Base-by-base conservation (phyloP, 2,113 vertebrate genomes). In the Camelus bactrianus region DNA sequence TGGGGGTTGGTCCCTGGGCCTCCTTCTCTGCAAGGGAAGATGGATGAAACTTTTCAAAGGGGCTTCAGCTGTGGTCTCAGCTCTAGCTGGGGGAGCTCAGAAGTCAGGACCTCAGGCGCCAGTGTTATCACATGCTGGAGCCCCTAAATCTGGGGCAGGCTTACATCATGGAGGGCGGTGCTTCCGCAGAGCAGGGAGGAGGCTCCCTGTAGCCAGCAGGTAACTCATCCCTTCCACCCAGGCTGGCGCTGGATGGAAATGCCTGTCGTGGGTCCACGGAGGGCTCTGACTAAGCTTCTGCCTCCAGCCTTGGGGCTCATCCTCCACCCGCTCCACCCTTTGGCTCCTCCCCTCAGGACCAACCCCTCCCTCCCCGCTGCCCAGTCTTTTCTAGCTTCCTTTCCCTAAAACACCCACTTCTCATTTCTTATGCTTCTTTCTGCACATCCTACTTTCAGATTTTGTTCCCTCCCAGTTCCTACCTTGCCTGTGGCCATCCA, bases 391-490 rank as follows among this genome's bases (percentile, higher is more conserved):
- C 58, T 16, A 56, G 17, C 26, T 70, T 22, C n/a, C 6, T 52
- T 83, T 81, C 24, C 32, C 4, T 46, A 46, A 79, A 69, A 65
- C 1, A 46, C 2, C 0, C 9, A 19, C 24, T 79, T 81, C 73
- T 76, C 69, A 24, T 76, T 89, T 91, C 19, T 84, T 90, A 15
- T 52, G 46, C 26, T 60, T 96, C 52, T 42, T 46, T 77, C 46
- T 62, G n/a, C n/a, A 77, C 0, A 0, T n/a, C 42, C 42, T 26
- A 3, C 22, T 85, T 94, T 64, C 54, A 24, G 4, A 6, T 16
- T 30, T 89, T 19, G 35, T 9, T 32, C 32, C 42, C 56, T 48
- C n/a, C 46, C 28, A 1, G 8, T 60, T 50, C 46, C 17, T 8
- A 58, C 85, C 26, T 80, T n/a, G 19, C 30, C 35, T 86, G 30